A percentile compares a stretch with the other conserved stretches of the same genome.
Conservation (phyloP, 2,113 vertebrate species). For the Saccopteryx leptura region DNA sequence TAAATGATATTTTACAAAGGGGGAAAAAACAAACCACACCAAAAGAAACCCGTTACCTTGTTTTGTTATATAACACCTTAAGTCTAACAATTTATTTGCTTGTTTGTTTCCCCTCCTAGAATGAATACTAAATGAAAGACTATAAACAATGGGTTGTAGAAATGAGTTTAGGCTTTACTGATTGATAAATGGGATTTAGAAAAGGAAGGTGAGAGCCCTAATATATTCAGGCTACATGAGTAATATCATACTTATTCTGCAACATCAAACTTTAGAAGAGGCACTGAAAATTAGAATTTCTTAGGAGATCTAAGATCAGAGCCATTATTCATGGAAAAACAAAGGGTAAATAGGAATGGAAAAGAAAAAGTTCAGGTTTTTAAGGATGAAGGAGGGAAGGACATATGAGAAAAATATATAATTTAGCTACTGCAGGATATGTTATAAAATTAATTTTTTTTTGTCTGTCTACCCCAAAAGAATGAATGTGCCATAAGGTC, state of each 20-base stretch:
- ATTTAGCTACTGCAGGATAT: neutral
- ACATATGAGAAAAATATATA: constrained; percentile 8
- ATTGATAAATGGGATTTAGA: neutral
- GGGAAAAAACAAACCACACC: constrained; percentile 30
- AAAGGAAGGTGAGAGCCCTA: neutral
- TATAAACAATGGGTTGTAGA: no score
- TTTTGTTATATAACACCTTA: no score
- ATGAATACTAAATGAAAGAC: no score
- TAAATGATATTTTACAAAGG: neutral
- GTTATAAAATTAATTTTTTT: constrained; percentile 30
- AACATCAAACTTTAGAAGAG: neutral
- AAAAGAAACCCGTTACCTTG: neutral
- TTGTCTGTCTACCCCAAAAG: neutral
- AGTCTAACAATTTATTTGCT: no score
- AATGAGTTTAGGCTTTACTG: neutral
- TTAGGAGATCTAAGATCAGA: neutral
- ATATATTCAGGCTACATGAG: neutral
- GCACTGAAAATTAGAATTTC: neutral
- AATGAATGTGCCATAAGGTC: neutral
- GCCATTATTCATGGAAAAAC: neutral
- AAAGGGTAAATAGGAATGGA: neutral
- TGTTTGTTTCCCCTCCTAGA: no score
- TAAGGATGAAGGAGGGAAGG: neutral
- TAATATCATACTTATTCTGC: neutral
- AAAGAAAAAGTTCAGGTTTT: neutral